Percentiles rank a stretch among this genome's conserved stretches.
phyloP scores from a whole-genome alignment of 2,888 invertebrate genomes.

The Erynnis tages region DNA sequence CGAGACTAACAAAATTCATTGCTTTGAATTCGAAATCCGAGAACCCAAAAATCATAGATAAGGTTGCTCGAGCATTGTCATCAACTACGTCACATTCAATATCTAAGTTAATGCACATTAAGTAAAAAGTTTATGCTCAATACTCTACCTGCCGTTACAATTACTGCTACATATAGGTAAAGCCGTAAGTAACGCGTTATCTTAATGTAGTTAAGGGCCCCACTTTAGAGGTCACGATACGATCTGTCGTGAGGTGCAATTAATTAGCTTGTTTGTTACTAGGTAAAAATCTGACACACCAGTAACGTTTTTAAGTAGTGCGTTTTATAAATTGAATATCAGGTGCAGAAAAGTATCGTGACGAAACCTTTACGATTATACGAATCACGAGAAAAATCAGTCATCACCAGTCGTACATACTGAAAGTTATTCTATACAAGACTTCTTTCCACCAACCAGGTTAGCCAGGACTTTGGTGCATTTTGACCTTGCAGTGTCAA shows the following conservation, averaged over 20 bases:
- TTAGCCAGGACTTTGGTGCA: too few species aligned
- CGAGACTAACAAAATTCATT: too few species aligned
- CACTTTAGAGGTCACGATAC: conserved; percentile 10
- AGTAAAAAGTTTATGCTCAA: conserved; percentile 18
- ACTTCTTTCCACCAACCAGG: too few species aligned
- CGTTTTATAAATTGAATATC: too few species aligned
- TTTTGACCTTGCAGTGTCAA: too few species aligned
- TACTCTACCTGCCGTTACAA: conserved; percentile 28
- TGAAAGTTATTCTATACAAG: too few species aligned
- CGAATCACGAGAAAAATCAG: too few species aligned
- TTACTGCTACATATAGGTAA: conserved; percentile 46
- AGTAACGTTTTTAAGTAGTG: not conserved
- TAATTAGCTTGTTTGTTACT: not conserved
- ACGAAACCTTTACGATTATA: too few species aligned
- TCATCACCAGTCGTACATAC: too few species aligned
- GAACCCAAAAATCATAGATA: conserved; percentile 1
- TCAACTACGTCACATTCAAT: not conserved
- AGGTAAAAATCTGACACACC: too few species aligned
- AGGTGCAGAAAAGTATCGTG: too few species aligned
- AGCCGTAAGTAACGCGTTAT: conserved; percentile 54
- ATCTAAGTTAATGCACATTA: conserved; percentile 15
- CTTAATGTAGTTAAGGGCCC: conserved; percentile 54
- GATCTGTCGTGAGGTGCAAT: not conserved
- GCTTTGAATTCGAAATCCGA: too few species aligned
- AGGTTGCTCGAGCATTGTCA: not conserved